Conservation (phyloP, 2,888 invertebrate species). For the Pachliopta kotzebuea region DNA sequence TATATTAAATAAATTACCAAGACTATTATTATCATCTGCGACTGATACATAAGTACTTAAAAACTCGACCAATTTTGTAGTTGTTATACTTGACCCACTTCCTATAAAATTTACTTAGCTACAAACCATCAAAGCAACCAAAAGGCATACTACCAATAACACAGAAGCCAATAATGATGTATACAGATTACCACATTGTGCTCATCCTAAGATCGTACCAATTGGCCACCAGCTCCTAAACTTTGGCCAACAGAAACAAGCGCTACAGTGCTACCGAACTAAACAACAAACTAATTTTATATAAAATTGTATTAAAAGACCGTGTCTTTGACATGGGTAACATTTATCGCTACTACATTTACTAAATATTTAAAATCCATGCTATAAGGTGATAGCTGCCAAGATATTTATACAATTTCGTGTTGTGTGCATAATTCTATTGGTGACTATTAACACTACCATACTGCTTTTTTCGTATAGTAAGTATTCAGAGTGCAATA, state of each 20-base stretch:
- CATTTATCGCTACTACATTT: not conserved
- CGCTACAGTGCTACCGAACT: too few species aligned
- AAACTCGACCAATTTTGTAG: not conserved
- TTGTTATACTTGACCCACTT: not conserved
- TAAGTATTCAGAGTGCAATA: not conserved
- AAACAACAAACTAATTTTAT: too few species aligned
- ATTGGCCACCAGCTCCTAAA: too few species aligned
- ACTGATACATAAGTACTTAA: not conserved
- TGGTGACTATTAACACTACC: too few species aligned
- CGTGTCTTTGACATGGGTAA: not conserved
- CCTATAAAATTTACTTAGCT: not conserved
- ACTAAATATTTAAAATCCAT: not conserved
- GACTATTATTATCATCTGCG: not conserved
- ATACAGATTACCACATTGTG: too few species aligned
- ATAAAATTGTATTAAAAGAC: not conserved
- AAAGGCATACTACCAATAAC: not conserved
- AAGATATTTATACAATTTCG: constrained; percentile 2
- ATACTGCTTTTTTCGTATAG: not conserved
- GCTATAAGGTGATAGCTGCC: not conserved
- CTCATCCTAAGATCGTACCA: too few species aligned
- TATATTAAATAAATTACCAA: too few species aligned
- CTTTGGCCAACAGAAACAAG: too few species aligned
- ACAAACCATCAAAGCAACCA: not conserved
- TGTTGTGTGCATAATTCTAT: not conserved
- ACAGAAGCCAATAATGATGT: too few species aligned